Evolutionary conservation across 1,140 invertebrate species (phyloP), one percentile per base, ranked within the genome.

Genomic region (Globodera rostochiensis): DNA sequence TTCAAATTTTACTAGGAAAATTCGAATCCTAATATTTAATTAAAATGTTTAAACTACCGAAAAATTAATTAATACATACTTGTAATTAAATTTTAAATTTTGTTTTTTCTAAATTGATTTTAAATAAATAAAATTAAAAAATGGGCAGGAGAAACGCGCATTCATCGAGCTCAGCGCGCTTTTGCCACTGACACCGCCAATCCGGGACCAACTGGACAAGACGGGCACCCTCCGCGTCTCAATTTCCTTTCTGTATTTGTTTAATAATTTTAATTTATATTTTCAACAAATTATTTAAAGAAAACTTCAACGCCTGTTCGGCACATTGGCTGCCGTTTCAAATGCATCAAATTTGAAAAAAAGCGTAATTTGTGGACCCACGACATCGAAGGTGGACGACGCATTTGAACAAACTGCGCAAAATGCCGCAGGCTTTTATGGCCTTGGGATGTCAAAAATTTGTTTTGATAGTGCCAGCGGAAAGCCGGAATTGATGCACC

Each of bases 151-250:
- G 49, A 78, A 78, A n/a, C 53, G 69, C 25, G 53, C 57, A 15
- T 78, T 78, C 60, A 25, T 21, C 21, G 70, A 50, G 53, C 70
- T 78, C 46, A 50, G 64, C 70, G 49, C 66, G 25, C 70, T 78
- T 25, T 13, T 78, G 11, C 77, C 77, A 13, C 47, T 78, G 49
- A 15, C 77, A 45, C 77, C 77, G 3, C 77, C 77, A 50, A 78
- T 78, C 7, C 77, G 77, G 8, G 77, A 78, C 36, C 77, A 78
- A 25, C 70, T 78, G 7, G 77, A 78, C 25, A 78, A 69, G 50
- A 49, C 77, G 6, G 77, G 60, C 25, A 45, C 66, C 21, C 66
- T 78, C 21, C 77, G 77, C 70, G 21, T 70, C 50, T 49, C 70
- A 36, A 78, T 69, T n/a, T 19, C 77, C 3, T 78, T 49, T 45